Evolutionary conservation across 2,797 vertebrate species (phyloP).

Genomic region (Propithecus perrieri): DNA sequence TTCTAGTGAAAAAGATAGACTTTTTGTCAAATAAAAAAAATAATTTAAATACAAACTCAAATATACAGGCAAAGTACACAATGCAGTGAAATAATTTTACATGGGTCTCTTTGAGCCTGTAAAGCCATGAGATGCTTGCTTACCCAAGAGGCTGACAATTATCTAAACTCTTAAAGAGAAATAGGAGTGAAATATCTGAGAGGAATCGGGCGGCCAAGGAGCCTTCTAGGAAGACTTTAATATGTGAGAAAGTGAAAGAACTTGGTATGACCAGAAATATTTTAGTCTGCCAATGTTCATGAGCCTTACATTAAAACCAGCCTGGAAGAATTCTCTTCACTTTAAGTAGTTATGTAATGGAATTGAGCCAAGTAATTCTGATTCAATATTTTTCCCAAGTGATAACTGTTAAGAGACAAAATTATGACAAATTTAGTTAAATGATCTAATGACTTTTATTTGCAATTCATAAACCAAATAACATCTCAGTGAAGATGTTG

Average conservation of each 20-base stretch:
- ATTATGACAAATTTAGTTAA: background rate
- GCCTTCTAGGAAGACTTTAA: background rate
- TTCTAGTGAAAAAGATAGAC: background rate
- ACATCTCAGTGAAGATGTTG: background rate
- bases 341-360: background rate
- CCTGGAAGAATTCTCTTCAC: background rate
- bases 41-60: background rate
- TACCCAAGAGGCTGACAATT: background rate
- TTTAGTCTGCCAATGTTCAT: background rate
- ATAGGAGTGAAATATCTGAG: background rate
- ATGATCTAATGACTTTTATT: background rate
- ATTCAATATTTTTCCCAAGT: background rate
- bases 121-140: background rate
- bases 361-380: background rate
- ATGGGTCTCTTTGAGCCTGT: background rate
- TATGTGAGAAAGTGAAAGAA: background rate
- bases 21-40: background rate
- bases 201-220: rapidly evolving
- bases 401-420: background rate
- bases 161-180: background rate
- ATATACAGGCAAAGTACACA: background rate
- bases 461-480: background rate
- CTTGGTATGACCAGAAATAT: background rate
- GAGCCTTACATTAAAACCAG: background rate
- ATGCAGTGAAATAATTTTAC: background rate